Percentiles rank a stretch among this genome's conserved stretches.
Evolutionary conservation across 2,888 invertebrate species (phyloP).

Genomic region (Elegia similella): DNA sequence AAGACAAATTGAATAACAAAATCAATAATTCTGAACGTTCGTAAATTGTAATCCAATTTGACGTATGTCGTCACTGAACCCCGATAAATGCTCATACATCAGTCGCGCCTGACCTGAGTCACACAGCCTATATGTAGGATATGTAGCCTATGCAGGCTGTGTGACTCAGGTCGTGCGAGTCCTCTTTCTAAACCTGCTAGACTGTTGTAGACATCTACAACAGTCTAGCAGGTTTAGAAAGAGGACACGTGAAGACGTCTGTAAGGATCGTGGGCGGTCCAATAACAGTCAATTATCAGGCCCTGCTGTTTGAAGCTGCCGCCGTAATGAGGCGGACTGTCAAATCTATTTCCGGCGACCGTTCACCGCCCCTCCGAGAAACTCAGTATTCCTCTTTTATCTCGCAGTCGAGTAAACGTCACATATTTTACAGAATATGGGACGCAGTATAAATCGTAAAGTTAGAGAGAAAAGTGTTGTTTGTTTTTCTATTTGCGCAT

Average conservation of each 20-base stretch:
- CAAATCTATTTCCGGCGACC: constrained; percentile 22
- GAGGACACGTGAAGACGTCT: neutral
- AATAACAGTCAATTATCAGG: constrained; percentile 24
- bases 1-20: constrained; percentile 8
- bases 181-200: no score
- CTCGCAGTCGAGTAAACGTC: constrained; percentile 21
- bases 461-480: neutral
- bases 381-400: constrained; percentile 21
- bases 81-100: constrained; percentile 4
- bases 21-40: constrained; percentile 5
- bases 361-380: constrained; percentile 13
- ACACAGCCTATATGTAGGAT: constrained; percentile 4
- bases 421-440: constrained; percentile 21
- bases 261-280: constrained; percentile 20
- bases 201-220: no score
- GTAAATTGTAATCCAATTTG: constrained; percentile 8
- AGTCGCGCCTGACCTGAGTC: neutral
- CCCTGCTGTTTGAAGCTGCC: constrained; percentile 24
- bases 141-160: no score
- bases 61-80: neutral
- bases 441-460: constrained; percentile 10
- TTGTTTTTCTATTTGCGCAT: neutral
- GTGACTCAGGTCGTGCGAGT: no score
- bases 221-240: neutral
- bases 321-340: constrained; percentile 23